Conservation (phyloP, 2,888 invertebrate genomes). For the Smittia sp. region DNA sequence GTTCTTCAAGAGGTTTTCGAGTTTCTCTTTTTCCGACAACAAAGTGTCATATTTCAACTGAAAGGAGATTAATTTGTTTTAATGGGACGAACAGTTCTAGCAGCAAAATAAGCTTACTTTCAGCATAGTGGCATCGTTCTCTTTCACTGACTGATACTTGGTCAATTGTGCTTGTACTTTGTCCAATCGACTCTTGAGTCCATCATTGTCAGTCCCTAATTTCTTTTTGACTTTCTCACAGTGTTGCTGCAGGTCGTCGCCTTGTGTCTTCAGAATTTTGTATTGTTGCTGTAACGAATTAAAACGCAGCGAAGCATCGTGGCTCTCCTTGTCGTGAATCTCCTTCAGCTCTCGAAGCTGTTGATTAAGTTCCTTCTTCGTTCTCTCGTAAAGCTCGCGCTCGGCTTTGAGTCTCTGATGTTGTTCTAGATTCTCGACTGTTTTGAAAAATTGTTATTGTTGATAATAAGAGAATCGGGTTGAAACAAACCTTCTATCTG, state of each 20-base stretch:
- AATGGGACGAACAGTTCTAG: not conserved
- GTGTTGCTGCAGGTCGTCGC: conserved; percentile 57
- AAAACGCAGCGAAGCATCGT: conserved; percentile 56
- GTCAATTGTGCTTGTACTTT: conserved; percentile 55
- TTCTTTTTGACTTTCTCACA: conserved; percentile 54
- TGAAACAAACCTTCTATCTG: conserved; percentile 22
- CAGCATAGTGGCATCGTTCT: conserved; percentile 51
- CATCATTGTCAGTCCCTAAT: conserved; percentile 55
- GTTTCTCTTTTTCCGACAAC: conserved; percentile 49
- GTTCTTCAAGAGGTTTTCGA: conserved; percentile 44
- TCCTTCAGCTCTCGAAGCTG: conserved; percentile 52
- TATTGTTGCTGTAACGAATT: conserved; percentile 58
- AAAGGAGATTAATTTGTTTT: conserved; percentile 42
- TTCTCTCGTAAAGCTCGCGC: conserved; percentile 32
- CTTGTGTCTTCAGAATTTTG: conserved; percentile 56
- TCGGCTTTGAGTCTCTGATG: conserved; percentile 9
- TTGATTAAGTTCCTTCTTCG: conserved; percentile 32
- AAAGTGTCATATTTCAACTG: conserved; percentile 50
- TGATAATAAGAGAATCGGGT: not conserved
- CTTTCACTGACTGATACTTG: conserved; percentile 50
- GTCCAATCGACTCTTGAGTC: conserved; percentile 55
- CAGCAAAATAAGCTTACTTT: conserved; percentile 49
- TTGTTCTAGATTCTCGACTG: conserved; percentile 24
- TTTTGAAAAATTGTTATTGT: no score
- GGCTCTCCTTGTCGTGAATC: conserved; percentile 55